Evolutionary conservation across 2,113 vertebrate genomes (phyloP).

Genomic region (Agelaius tricolor): DNA sequence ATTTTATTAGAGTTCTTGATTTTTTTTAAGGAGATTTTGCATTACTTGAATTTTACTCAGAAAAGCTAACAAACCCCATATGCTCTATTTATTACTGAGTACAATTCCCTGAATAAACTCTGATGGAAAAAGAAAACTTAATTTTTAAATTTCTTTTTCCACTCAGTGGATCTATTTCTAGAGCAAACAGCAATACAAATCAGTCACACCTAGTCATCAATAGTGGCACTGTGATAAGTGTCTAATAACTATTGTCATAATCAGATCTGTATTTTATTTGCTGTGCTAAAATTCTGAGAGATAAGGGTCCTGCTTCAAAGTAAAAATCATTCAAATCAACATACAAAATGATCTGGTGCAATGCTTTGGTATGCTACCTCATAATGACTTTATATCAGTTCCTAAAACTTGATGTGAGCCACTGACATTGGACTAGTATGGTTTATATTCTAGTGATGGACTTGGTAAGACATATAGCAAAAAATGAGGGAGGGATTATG

Average conservation of each 20-base stretch:
- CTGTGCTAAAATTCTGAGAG: not conserved
- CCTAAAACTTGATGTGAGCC: not conserved
- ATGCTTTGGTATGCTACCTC: not conserved
- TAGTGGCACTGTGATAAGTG: not conserved
- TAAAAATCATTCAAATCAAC: not conserved
- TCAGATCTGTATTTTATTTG: not conserved
- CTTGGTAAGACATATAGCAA: not conserved
- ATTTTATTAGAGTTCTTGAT: not conserved
- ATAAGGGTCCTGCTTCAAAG: not conserved
- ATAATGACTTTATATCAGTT: not conserved
- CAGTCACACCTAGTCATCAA: fast-evolving
- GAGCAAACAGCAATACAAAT: not conserved
- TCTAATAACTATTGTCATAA: not conserved
- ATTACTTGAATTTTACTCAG: not conserved
- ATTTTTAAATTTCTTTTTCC: not conserved
- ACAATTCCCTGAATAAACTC: not conserved
- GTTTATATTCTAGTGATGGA: not conserved
- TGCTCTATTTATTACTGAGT: not conserved
- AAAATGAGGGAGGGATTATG: not conserved
- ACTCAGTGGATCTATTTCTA: not conserved
- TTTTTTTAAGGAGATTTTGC: not conserved
- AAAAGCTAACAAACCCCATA: not conserved
- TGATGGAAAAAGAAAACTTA: not conserved
- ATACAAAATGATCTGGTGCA: not conserved
- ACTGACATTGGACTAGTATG: not conserved